Evolutionary conservation across 2,888 invertebrate species (phyloP), one percentile per base, ranked within the genome.

Genomic region (Acrocera orbiculus): DNA sequence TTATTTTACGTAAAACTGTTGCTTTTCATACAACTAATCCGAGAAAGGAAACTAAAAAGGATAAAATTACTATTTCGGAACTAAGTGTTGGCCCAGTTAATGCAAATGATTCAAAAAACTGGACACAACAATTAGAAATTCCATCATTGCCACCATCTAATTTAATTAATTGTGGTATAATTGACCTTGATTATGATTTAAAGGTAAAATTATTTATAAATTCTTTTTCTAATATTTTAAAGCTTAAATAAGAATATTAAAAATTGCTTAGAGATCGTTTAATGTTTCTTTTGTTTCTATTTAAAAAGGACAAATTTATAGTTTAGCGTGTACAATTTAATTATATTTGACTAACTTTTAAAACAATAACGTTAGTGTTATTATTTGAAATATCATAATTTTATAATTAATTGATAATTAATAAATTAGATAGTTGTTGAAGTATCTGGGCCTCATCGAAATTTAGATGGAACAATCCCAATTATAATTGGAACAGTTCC

Each of bases 91-190:
- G 77, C 0, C 73, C 75, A 0, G 68, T 75, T 1, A 66, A 11
- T 6, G 68, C 64, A 0, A 65, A 69, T 14, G 63, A 65, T 24
- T 71, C 69, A 3, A 70, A 70, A 34, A 69, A 68, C 34, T 77
- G 72, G 65, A 66, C 66, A 32, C 64, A 78, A 44, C 65, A 62
- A 33, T 56, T 82, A 41, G 70, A 72, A 42, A 64, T 82, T 37
- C 82, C 82, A 3, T 68, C 80, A 4, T 56, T 81, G 46, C 81
- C 82, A 7, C 80, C 81, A 2, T 78, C 81, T 2, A 79, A 79
- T 60, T 64, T 82, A 13, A 65, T 71, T 13, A 76, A 78, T 50
- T 82, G 82, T 49, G 67, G 70, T 32, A 67, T 82, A 27, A 81
- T 82, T 44, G 74, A 80, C 52, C 58, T 81, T 45, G 74, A 76